Evolutionary conservation across 2,797 vertebrate species (phyloP).

Genomic region (Micropoecilia bifurca): DNA sequence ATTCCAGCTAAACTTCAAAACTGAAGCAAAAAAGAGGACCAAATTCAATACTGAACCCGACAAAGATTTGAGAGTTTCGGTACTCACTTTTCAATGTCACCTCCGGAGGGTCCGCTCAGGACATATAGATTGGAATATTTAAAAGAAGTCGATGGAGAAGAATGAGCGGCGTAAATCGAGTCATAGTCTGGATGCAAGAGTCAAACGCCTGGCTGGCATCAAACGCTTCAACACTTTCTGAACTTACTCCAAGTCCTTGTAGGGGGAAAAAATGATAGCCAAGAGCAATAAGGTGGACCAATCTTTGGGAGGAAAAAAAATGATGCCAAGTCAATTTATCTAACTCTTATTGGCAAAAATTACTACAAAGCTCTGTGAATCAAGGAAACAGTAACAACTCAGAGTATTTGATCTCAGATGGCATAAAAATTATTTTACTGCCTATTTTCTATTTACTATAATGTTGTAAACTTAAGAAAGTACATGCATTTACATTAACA

Average conservation of each 20-base stretch:
- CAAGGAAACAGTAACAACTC: slow-evolving; percentile 26
- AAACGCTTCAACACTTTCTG: slow-evolving; percentile 67
- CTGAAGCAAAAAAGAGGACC: slow-evolving; percentile 22
- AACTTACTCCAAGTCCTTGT: slow-evolving; percentile 51
- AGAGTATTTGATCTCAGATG: slow-evolving; percentile 13
- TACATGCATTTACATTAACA: background rate
- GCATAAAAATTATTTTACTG: background rate
- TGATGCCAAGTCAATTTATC: slow-evolving; percentile 55
- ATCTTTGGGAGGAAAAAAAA: slow-evolving; percentile 38
- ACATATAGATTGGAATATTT: slow-evolving; percentile 67
- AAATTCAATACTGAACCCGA: slow-evolving; percentile 59
- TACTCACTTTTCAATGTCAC: slow-evolving; percentile 67
- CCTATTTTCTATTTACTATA: background rate
- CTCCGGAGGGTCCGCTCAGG: slow-evolving; percentile 62
- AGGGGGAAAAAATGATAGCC: slow-evolving; percentile 33
- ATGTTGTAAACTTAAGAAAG: background rate
- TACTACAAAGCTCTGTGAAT: slow-evolving; percentile 43
- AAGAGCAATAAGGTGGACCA: slow-evolving; percentile 60
- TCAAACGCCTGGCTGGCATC: slow-evolving; percentile 59
- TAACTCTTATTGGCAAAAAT: slow-evolving; percentile 52
- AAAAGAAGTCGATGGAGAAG: slow-evolving; percentile 59
- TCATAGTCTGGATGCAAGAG: slow-evolving; percentile 49
- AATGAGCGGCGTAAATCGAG: slow-evolving; percentile 62
- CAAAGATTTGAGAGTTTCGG: slow-evolving; percentile 64
- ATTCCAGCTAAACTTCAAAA: slow-evolving; percentile 47